Evolutionary conservation across 2,113 vertebrate genomes (phyloP).

Genomic region (Pachypanchax playfairii): DNA sequence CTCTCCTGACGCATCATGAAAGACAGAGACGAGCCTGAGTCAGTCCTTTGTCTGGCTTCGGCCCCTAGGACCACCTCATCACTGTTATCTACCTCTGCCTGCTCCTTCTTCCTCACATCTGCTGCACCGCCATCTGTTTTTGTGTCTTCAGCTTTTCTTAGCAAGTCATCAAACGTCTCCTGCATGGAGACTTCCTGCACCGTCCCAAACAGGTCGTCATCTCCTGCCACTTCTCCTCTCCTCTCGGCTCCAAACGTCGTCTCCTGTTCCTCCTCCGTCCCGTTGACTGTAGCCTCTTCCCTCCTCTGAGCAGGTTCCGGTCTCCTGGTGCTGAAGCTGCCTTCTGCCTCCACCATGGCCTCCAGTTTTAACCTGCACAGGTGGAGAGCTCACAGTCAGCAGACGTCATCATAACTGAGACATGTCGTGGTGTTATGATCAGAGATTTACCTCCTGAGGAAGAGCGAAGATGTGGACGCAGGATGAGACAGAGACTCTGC

Average conservation of each 20-base stretch:
- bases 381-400: slow-evolving; percentile 12
- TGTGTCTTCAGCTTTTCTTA: slow-evolving; percentile 9
- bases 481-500: slow-evolving; percentile 80
- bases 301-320: slow-evolving; percentile 11
- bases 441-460: slow-evolving; percentile 86
- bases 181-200: slow-evolving; percentile 25
- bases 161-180: slow-evolving; percentile 36
- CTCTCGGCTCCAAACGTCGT: neutral
- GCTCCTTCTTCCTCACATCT: slow-evolving; percentile 35
- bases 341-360: slow-evolving; percentile 67
- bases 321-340: slow-evolving; percentile 22
- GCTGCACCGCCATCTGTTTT: slow-evolving; percentile 1
- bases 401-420: neutral
- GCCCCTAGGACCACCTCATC: slow-evolving; percentile 55
- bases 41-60: slow-evolving; percentile 44
- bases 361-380: slow-evolving; percentile 85
- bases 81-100: slow-evolving; percentile 52
- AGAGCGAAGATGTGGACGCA: slow-evolving; percentile 72
- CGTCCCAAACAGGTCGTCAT: slow-evolving; percentile 45
- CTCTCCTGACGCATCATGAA: slow-evolving; percentile 68
- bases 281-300: slow-evolving; percentile 28
- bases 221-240: slow-evolving; percentile 1
- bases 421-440: neutral
- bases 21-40: slow-evolving; percentile 49
- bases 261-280: slow-evolving; percentile 26